Conservation (phyloP, 2,113 vertebrate species). For the Ia io region DNA sequence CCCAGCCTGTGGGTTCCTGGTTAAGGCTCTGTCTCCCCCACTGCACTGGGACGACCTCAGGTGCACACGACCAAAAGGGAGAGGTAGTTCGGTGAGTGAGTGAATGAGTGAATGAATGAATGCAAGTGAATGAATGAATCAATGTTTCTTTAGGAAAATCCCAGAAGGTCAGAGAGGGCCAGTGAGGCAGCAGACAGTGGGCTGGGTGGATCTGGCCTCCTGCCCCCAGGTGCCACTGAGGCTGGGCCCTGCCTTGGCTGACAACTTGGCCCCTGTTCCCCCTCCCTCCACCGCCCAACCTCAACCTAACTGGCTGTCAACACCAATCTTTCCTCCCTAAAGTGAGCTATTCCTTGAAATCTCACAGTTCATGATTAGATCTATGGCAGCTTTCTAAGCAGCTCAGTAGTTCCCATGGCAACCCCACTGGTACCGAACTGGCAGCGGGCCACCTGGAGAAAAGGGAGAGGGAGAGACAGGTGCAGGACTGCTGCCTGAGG, state of each 20-base stretch:
- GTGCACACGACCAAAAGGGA: neutral
- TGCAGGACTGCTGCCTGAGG: constrained; percentile 31
- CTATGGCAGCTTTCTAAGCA: constrained; percentile 72
- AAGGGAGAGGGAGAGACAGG: constrained; percentile 45
- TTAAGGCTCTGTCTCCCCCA: neutral
- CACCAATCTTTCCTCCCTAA: constrained; percentile 13
- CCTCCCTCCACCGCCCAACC: neutral
- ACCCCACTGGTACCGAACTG: constrained; percentile 59
- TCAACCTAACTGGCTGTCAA: constrained; percentile 44
- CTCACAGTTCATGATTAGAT: constrained; percentile 67
- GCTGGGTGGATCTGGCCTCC: neutral
- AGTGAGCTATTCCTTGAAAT: constrained; percentile 72
- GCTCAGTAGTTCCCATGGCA: constrained; percentile 70
- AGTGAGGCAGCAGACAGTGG: neutral
- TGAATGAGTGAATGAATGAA: neutral
- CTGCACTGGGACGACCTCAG: neutral
- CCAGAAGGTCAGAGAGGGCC: neutral
- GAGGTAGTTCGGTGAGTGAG: neutral
- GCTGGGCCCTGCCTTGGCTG: neutral
- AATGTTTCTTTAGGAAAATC: neutral
- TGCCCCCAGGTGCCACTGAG: neutral
- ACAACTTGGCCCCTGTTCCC: neutral
- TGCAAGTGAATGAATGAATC: neutral
- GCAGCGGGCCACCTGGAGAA: constrained; percentile 63
- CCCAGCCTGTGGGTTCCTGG: accelerated